Evolutionary conservation across 1,140 invertebrate species (phyloP).

Genomic region (Heliconius hermathena): DNA sequence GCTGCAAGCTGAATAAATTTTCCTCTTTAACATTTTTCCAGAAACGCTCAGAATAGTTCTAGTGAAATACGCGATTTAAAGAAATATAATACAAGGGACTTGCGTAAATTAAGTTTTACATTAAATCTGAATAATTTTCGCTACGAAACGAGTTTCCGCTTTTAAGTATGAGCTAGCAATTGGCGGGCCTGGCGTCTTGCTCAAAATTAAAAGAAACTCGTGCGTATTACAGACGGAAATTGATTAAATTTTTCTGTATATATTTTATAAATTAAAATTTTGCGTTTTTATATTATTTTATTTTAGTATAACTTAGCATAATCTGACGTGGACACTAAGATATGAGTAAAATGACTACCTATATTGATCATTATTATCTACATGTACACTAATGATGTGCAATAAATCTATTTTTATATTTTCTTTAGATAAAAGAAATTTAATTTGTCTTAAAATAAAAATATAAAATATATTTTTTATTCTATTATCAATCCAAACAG

Average conservation of each 20-base stretch:
- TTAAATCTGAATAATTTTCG: constrained; percentile 5
- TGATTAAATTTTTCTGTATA: neutral
- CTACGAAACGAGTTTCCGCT: neutral
- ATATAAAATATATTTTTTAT: neutral
- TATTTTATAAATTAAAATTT: neutral
- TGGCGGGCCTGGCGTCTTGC: neutral
- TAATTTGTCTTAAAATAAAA: neutral
- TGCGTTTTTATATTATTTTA: neutral
- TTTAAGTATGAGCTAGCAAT: constrained; percentile 9
- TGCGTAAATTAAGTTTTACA: constrained; percentile 6
- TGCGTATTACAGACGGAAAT: neutral
- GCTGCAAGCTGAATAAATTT: neutral
- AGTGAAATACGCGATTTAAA: neutral
- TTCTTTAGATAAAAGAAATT: too few species aligned
- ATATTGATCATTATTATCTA: neutral
- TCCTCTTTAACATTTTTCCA: neutral
- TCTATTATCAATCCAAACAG: too few species aligned
- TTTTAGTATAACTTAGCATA: neutral
- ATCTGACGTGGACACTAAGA: neutral
- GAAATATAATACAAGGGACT: neutral
- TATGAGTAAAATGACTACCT: neutral
- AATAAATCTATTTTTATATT: too few species aligned
- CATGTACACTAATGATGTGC: too few species aligned
- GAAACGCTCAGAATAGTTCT: neutral
- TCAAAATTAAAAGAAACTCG: constrained; percentile 4